Evolutionary conservation across 2,888 invertebrate genomes (phyloP).

Genomic region (Leptogaster cylindrica): DNA sequence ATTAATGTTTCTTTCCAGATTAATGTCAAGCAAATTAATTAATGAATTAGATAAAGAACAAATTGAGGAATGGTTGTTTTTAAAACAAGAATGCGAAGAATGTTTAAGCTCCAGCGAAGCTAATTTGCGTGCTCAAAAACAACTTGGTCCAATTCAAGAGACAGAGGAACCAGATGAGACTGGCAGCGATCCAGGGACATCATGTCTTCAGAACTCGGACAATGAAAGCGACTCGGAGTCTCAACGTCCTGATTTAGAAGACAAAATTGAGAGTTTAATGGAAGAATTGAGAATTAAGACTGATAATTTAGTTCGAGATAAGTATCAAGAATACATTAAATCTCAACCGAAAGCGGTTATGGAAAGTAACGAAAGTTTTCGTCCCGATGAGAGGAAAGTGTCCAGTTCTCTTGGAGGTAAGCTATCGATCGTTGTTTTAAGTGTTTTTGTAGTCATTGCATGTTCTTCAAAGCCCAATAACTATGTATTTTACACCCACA

Average conservation of each 20-base stretch:
- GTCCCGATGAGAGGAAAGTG: slow-evolving; percentile 48
- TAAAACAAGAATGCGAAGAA: slow-evolving; percentile 88
- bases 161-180: slow-evolving; percentile 69
- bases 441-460: not conserved
- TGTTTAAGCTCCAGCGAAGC: slow-evolving; percentile 65
- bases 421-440: not conserved
- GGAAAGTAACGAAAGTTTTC: slow-evolving; percentile 58
- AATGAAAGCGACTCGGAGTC: slow-evolving; percentile 63
- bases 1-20: slow-evolving; percentile 49
- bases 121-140: slow-evolving; percentile 54
- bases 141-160: slow-evolving; percentile 62
- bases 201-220: slow-evolving; percentile 58
- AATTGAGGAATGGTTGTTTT: slow-evolving; percentile 80
- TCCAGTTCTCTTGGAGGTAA: slow-evolving; percentile 49
- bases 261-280: slow-evolving; percentile 75
- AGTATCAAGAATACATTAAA: slow-evolving; percentile 68
- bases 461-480: not conserved
- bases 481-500: slow-evolving; percentile 13
- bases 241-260: slow-evolving; percentile 72
- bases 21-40: slow-evolving; percentile 73
- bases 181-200: slow-evolving; percentile 68
- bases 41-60: slow-evolving; percentile 76
- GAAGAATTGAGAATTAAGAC: slow-evolving; percentile 74
- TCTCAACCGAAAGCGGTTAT: slow-evolving; percentile 60
- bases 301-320: slow-evolving; percentile 69